Evolutionary conservation across 2,888 invertebrate species (phyloP).

Genomic region (Poecilus cupreus): DNA sequence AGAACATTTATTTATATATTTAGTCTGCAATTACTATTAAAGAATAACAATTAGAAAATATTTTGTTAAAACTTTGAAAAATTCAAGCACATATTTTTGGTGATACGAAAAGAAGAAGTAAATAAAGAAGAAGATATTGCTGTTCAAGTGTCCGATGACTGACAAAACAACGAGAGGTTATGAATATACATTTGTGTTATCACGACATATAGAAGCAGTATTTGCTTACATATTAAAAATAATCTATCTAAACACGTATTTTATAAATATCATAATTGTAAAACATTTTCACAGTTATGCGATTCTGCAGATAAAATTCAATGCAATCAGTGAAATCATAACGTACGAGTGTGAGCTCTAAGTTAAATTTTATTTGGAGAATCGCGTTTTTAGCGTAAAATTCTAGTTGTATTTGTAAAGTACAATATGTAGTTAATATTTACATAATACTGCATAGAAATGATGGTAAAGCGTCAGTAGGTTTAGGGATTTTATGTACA

Average conservation of each 20-base stretch:
- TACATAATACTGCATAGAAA: conserved; percentile 58
- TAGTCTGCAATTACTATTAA: no score
- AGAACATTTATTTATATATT: no score
- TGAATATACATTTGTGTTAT: conserved; percentile 63
- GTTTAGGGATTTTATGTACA: conserved; percentile 65
- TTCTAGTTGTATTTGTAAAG: conserved; percentile 35
- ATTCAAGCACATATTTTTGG: background rate
- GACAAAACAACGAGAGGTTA: conserved; percentile 54
- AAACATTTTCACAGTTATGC: conserved; percentile 54
- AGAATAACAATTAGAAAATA: no score
- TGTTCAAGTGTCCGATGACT: conserved; percentile 1
- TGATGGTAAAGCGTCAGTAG: conserved; percentile 46
- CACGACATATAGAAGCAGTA: conserved; percentile 72
- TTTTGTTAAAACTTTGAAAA: no score
- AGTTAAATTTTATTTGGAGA: conserved; percentile 14
- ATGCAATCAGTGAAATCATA: background rate
- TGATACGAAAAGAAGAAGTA: background rate
- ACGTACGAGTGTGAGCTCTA: background rate
- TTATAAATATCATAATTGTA: conserved; percentile 55
- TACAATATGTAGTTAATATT: conserved; percentile 49
- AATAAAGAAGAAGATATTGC: background rate
- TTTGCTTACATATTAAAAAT: conserved; percentile 70
- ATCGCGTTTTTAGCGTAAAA: conserved; percentile 38
- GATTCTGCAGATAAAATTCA: conserved; percentile 14
- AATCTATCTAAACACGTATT: conserved; percentile 66